A percentile compares a stretch with the other conserved stretches of the same genome.
phyloP scores from a whole-genome alignment of 2,113 vertebrate genomes.

The Microtus ochrogaster region DNA sequence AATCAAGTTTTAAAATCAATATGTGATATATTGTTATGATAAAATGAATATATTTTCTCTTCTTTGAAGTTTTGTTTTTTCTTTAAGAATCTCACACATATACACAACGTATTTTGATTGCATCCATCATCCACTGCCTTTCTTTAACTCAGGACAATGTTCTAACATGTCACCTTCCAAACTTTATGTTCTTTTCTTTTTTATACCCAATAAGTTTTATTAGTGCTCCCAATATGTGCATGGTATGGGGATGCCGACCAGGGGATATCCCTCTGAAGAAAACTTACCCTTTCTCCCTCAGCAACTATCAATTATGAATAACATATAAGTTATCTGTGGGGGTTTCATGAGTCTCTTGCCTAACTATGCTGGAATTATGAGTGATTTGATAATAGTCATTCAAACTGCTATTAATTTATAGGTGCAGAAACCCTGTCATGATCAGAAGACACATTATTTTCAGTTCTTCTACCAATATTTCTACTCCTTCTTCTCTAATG shows the following conservation, averaged over 20 bases:
- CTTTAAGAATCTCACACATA: not conserved
- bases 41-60: not conserved
- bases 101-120: not conserved
- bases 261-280: not conserved
- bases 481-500: not conserved
- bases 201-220: not conserved
- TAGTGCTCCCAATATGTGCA: not conserved
- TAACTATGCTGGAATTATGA: not conserved
- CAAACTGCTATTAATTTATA: not conserved
- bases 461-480: not conserved
- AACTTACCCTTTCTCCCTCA: not conserved
- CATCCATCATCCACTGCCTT: not conserved
- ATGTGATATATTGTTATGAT: not conserved
- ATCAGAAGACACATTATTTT: not conserved
- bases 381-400: not conserved
- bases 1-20: slow-evolving; percentile 1
- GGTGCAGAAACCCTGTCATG: not conserved
- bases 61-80: not conserved
- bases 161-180: not conserved
- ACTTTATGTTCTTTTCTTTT: not conserved
- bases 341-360: not conserved
- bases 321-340: not conserved
- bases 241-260: not conserved
- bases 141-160: not conserved
- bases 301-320: not conserved